Evolutionary conservation across 2,888 invertebrate genomes (phyloP), one percentile per base, ranked within the genome.

Genomic region (Ophonus ardosiacus): DNA sequence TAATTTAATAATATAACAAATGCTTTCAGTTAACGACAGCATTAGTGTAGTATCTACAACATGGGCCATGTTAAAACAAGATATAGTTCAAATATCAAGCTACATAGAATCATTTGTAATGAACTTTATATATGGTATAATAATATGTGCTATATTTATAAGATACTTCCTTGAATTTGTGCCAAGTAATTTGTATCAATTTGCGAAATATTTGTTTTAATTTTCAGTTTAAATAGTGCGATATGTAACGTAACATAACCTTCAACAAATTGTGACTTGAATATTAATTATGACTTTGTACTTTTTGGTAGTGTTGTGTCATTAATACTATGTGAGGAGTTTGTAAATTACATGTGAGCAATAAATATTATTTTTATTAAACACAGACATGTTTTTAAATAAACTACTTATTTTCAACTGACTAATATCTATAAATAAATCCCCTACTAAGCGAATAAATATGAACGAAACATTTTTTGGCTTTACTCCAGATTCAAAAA

Each of bases 121-220:
- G 40, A 74, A 74, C 18, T 7, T 40, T 6, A 15, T 51, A 17
- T 74, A 74, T 17, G 71, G 15, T 18, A 17, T 43, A 15, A 74
- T 74, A 10, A 10, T 74, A 43, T 40, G 40, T 40, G 40, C 13
- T 2, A 74, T 74, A 43, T 74, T 74, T 43, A 18, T 40, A 8
- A 17, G 17, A 74, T 74, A 43, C 40, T 74, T 74, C 13, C 8
- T 74, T 18, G 7, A 8, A 13, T 43, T 43, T 13, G 10, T 74
- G 43, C 71, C 40, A 43, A 74, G 43, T 74, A 43, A 74, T 43
- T 51, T 74, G 18, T 40, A 18, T 74, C 17, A 7, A 4, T 74
- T 43, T 13, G 71, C 18, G 7, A 74, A 43, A 74, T 74, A 74
- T 43, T 8, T 68, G 31, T 5, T 68, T 31, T 68, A 15, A 68